Percentiles rank a stretch among this genome's conserved stretches.
phyloP scores from a whole-genome alignment of 1,140 invertebrate species.

The Euura saliciscinereae region DNA sequence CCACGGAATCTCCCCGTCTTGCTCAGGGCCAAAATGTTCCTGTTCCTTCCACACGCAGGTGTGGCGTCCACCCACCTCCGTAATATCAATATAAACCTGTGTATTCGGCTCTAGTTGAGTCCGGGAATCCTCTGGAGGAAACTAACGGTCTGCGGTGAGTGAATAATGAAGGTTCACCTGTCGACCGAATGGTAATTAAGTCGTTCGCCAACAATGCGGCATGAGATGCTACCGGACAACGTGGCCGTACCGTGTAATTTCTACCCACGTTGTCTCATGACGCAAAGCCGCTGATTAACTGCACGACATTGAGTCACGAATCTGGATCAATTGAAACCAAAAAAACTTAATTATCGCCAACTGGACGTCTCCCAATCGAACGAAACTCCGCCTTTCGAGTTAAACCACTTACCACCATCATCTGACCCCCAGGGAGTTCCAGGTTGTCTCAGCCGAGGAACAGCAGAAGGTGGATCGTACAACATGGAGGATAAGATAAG shows the following conservation, averaged over 20 bases:
- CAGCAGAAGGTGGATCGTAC: neutral
- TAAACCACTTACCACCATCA: neutral
- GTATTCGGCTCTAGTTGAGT: neutral
- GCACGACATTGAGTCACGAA: neutral
- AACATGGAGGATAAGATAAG: neutral
- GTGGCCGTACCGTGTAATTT: neutral
- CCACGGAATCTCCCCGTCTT: no score
- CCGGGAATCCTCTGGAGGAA: neutral
- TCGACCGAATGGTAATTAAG: slow-evolving; percentile 4
- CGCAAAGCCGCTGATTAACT: neutral
- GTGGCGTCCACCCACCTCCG: no score
- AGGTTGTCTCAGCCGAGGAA: neutral
- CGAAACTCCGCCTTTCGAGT: neutral
- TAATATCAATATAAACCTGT: neutral
- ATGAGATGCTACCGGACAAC: neutral
- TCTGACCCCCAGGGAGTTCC: no score
- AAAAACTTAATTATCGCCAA: neutral
- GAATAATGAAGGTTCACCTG: slow-evolving; percentile 3
- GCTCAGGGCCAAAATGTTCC: no score
- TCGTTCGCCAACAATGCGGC: neutral
- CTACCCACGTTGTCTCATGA: neutral
- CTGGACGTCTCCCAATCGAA: neutral
- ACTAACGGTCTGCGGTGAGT: neutral
- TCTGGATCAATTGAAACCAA: neutral
- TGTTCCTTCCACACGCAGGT: no score